Base-by-base conservation (phyloP, 2,888 invertebrate species). In the Erebia palarica region DNA sequence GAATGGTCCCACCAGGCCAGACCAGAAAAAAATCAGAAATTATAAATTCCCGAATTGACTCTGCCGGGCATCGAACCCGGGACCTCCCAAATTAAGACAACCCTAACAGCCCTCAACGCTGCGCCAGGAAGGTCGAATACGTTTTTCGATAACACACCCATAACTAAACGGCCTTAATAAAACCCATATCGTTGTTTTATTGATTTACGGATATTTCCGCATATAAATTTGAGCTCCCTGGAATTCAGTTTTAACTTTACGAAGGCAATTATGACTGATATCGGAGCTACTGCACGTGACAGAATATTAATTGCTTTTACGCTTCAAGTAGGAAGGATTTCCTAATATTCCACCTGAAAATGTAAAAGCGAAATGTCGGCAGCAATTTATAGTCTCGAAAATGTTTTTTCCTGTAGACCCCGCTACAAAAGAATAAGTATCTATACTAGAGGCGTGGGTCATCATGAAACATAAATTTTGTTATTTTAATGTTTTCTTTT, bases 231-330 rank as follows among this genome's bases (percentile, higher is more conserved):
- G 16, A 18, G 44, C 44, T 61, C 44, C 42, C 61, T 61, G 42
- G 44, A 44, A 11, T n/a, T 42, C 42, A 42, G 42, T 44, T 61
- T 44, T 47, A 61, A 61, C 44, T 61, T 60, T 13, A 47, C 44
- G 61, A 44, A 5, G 18, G 44, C 44, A 61, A 61, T 61, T 61
- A 47, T 61, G 60, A 42, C 11, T 16, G 61, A 44, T 61, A 44
- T 61, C 44, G 11, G 44, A 44, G 61, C 61, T 44, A 61, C n/a
- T n/a, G n/a, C 61, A 61, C 61, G 44, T 47, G 61, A 44, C 61
- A 61, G 18, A 61, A 61, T 47, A 61, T 61, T 47, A 61, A 61
- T 61, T 61, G 60, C 44, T 60, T 60, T 44, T 60, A 18, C 44
- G 10, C 60, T 42, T 60, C 60, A n/a, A 16, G 44, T 59, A 42